Conservation (phyloP, 2,888 invertebrate genomes). For the Isoperla grammatica region DNA sequence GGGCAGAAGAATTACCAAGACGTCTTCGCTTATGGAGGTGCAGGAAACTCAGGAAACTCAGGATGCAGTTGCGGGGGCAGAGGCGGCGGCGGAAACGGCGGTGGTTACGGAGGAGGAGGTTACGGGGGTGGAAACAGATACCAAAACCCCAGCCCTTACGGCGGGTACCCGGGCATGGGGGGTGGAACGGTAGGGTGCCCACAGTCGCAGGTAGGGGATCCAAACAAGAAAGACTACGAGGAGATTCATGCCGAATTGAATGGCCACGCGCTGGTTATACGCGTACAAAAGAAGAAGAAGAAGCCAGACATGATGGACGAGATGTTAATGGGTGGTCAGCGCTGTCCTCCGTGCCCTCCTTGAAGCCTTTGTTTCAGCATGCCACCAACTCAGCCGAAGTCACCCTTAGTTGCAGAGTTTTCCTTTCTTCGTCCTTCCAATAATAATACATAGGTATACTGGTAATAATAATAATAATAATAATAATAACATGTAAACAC, state of each 20-base stretch:
- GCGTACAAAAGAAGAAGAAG: constrained; percentile 54
- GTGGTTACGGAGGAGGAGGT: neutral
- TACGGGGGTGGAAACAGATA: neutral
- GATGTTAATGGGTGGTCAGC: neutral
- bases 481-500: too few species aligned
- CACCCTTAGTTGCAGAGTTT: too few species aligned
- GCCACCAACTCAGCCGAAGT: neutral
- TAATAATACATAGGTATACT: too few species aligned
- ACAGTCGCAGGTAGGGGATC: neutral
- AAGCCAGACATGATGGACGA: constrained; percentile 44
- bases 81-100: neutral
- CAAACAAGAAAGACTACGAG: constrained; percentile 43
- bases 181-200: too few species aligned
- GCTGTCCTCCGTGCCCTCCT: neutral
- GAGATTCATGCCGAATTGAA: constrained; percentile 62
- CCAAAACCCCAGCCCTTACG: too few species aligned
- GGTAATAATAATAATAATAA: too few species aligned
- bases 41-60: neutral
- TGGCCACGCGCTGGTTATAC: constrained; percentile 59
- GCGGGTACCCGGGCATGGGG: neutral
- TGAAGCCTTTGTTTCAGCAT: neutral
- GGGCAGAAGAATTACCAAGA: neutral
- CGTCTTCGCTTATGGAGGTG: neutral
- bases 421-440: too few species aligned
- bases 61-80: neutral